phyloP scores from a whole-genome alignment of 2,888 invertebrate genomes.

The Hoplodrina blanda region DNA sequence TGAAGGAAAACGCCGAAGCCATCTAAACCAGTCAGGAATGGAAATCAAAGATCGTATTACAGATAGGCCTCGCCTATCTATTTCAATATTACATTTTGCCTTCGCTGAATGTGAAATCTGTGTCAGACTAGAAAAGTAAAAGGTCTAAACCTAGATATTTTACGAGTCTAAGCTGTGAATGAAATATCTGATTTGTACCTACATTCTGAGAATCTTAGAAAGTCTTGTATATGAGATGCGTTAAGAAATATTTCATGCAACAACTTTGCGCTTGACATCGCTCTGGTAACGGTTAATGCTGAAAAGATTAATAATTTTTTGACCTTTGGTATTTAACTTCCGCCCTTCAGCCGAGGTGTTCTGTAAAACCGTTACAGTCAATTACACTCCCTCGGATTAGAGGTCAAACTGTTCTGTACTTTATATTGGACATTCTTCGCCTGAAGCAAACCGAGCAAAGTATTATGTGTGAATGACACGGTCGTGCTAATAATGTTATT shows the following conservation, averaged over 20 bases:
- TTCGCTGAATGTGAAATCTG: slow-evolving; percentile 36
- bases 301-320: background rate
- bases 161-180: slow-evolving; percentile 19
- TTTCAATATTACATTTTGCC: slow-evolving; percentile 55
- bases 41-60: slow-evolving; percentile 57
- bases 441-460: slow-evolving; percentile 12
- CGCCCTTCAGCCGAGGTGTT: background rate
- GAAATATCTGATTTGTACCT: slow-evolving; percentile 21
- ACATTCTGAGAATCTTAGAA: background rate
- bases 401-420: background rate
- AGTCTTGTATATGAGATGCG: background rate
- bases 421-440: slow-evolving; percentile 5
- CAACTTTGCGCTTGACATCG: background rate
- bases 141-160: slow-evolving; percentile 22
- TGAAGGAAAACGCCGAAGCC: slow-evolving; percentile 16
- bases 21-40: slow-evolving; percentile 23
- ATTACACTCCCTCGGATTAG: slow-evolving; percentile 13
- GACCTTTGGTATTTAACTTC: background rate
- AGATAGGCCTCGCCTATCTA: slow-evolving; percentile 46
- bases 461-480: background rate
- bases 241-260: background rate
- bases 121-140: slow-evolving; percentile 37
- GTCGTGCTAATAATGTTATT: background rate
- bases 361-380: background rate
- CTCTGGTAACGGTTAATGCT: background rate